Base-by-base conservation (phyloP, 2,888 invertebrate genomes). In the Cabera pusaria region DNA sequence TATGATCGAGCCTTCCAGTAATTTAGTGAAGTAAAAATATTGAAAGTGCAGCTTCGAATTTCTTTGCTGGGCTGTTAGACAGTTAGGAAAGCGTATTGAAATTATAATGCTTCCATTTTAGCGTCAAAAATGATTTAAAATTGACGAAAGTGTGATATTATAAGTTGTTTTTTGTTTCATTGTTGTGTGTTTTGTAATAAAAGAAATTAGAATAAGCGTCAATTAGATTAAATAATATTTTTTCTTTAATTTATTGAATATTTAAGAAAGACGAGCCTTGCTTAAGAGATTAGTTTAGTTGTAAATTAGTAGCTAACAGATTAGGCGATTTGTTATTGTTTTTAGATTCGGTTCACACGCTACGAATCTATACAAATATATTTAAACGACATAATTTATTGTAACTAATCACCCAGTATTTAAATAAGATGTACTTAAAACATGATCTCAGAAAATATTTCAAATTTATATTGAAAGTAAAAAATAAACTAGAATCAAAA, bases 1-100 rank as follows among this genome's bases (percentile, higher is more conserved):
- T 83, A 84, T 84, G 83, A 87, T 80, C 81, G 73, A 87, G 87
- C 87, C 87, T 88, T 87, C 87, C 87, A 88, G 81, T 88, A 87
- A 86, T 84, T 80, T 88, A 88, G 87, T 80, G 72, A 81, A 80
- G 62, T 73, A 68, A 66, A 65, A 63, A 64, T 69, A 63, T 61
- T 63, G 52, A 72, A 67, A 72, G 61, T 70, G 65, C 84, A 80
- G 87, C 87, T 87, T 85, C 57, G 66, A 61, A 69, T 62, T 69
- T 64, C 53, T 78, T 86, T 84, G 85, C 84, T 75, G 68, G 77
- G 80, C 85, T 85, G 72, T 80, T 62, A 78, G 75, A 81, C 82
- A 82, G 72, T 67, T 55, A 59, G 67, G 59, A 59, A 67, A 68
- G 72, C 69, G 60, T 59, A 67, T 65, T 59, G 59, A 61, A 56